Percentiles rank a stretch among this genome's conserved stretches.
phyloP scores from a whole-genome alignment of 2,888 invertebrate species.

The Argyresthia goedartella region DNA sequence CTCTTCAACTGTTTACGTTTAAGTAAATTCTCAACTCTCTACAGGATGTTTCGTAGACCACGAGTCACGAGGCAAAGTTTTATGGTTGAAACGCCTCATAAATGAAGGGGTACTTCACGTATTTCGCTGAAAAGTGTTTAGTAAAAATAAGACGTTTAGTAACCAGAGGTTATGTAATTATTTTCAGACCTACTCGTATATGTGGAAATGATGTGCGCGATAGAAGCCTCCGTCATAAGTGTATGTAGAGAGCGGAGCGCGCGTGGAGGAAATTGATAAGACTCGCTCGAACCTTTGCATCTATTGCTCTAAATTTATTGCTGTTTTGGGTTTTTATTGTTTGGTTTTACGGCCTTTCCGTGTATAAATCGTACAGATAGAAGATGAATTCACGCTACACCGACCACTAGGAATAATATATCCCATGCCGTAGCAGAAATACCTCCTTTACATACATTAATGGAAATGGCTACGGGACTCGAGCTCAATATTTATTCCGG shows the following conservation, averaged over 20 bases:
- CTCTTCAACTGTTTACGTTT: constrained; percentile 38
- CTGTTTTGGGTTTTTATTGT: constrained; percentile 74
- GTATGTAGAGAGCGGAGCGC: constrained; percentile 57
- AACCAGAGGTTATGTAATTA: no score
- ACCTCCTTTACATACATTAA: constrained; percentile 27
- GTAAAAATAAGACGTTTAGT: no score
- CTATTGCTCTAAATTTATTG: constrained; percentile 71
- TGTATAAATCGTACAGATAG: constrained; percentile 68
- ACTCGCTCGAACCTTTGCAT: constrained; percentile 67
- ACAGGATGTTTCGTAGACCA: neutral
- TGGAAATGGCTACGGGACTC: constrained; percentile 13
- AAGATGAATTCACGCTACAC: constrained; percentile 62
- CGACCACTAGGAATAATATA: constrained; percentile 35
- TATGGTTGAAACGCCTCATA: neutral
- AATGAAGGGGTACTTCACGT: no score
- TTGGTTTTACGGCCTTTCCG: constrained; percentile 70
- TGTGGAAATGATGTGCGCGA: constrained; percentile 13
- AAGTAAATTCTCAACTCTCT: constrained; percentile 19
- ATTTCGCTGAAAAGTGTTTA: no score
- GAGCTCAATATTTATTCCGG: constrained; percentile 8
- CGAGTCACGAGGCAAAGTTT: constrained; percentile 7
- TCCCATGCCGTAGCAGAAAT: constrained; percentile 7
- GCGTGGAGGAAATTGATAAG: constrained; percentile 70
- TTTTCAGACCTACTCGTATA: neutral
- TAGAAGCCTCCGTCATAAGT: constrained; percentile 55